Evolutionary conservation across 2,888 invertebrate genomes (phyloP).

Genomic region (Amblyjoppa fuscipennis): DNA sequence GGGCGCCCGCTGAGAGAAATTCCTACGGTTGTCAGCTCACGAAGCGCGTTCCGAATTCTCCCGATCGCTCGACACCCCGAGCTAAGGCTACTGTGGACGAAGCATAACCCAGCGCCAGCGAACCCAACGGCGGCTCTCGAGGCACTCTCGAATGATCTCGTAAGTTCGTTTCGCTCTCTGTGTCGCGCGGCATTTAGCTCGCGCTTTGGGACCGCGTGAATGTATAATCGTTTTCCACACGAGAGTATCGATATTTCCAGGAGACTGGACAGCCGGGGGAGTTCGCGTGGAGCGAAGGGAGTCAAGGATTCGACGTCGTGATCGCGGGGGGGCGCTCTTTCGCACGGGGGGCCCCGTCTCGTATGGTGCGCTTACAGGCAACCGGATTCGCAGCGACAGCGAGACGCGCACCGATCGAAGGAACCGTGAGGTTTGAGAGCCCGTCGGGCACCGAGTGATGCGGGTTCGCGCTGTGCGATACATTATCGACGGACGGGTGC

Average conservation of each 20-base stretch:
- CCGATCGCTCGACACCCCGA: constrained; percentile 38
- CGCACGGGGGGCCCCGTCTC: constrained; percentile 74
- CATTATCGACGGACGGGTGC: constrained; percentile 83
- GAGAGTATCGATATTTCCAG: constrained; percentile 82
- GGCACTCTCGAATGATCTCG: constrained; percentile 54
- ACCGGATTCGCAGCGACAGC: constrained; percentile 64
- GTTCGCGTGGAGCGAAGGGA: constrained; percentile 70
- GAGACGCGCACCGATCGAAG: constrained; percentile 55
- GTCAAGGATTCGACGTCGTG: constrained; percentile 75
- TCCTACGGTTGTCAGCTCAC: constrained; percentile 20
- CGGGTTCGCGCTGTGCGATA: constrained; percentile 72
- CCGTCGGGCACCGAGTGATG: constrained; percentile 52
- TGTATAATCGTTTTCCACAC: constrained; percentile 71
- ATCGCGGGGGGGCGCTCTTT: constrained; percentile 66
- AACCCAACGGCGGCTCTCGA: neutral
- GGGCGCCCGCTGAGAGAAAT: constrained; percentile 65
- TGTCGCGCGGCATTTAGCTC: constrained; percentile 19
- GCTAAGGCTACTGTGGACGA: neutral
- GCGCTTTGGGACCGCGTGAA: constrained; percentile 17
- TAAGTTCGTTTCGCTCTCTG: neutral
- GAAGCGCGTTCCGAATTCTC: constrained; percentile 17
- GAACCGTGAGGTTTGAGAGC: neutral
- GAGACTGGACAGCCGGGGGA: constrained; percentile 80
- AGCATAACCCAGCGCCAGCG: neutral
- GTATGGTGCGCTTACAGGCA: constrained; percentile 73